phyloP scores from a whole-genome alignment of 2,113 vertebrate genomes.

The Mesembrinibis cayennensis region DNA sequence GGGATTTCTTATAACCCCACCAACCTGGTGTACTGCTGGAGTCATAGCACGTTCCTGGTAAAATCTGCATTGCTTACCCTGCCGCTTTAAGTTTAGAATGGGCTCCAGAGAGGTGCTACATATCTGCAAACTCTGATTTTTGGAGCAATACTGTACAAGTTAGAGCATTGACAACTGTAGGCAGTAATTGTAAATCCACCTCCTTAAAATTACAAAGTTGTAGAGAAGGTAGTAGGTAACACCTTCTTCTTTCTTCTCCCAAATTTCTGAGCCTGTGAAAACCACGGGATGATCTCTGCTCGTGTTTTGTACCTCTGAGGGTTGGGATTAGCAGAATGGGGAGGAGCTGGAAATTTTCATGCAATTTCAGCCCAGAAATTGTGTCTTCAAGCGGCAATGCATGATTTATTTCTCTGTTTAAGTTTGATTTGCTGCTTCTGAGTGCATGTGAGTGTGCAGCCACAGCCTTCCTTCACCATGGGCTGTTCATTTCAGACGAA shows the following conservation, averaged over 20 bases:
- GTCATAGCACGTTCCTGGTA: rapidly evolving
- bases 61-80: background rate
- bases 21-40: background rate
- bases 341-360: background rate
- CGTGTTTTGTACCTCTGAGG: background rate
- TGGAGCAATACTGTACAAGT: background rate
- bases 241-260: background rate
- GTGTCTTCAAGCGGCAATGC: background rate
- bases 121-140: background rate
- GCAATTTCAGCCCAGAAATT: background rate
- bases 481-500: background rate
- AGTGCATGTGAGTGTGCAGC: rapidly evolving
- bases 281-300: background rate
- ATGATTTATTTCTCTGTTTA: background rate
- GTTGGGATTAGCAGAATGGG: background rate
- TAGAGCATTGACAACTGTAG: background rate
- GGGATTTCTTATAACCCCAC: background rate
- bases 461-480: background rate
- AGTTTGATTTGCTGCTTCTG: background rate
- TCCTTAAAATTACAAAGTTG: background rate
- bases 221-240: background rate
- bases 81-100: background rate
- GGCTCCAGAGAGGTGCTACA: background rate
- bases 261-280: background rate
- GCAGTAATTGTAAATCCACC: background rate